Conservation (phyloP, 1,140 invertebrate species). For the Camponotus vicinus region DNA sequence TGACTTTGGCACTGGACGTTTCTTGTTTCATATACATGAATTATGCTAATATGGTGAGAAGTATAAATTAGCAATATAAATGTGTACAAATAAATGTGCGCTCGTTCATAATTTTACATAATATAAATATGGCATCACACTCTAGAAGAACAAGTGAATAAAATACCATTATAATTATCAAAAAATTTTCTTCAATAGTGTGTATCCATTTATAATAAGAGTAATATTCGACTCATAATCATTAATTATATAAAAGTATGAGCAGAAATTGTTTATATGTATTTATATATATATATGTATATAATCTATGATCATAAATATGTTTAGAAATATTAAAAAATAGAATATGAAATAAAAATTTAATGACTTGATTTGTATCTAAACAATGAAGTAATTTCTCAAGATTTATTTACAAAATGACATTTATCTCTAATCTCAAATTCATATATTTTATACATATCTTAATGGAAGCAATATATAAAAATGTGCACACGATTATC, state of each 20-base stretch:
- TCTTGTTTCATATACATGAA: conserved; percentile 46
- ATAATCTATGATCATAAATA: background rate
- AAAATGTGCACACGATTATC: conserved; percentile 34
- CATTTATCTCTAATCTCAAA: conserved; percentile 34
- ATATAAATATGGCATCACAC: conserved; percentile 47
- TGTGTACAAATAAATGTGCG: conserved; percentile 54
- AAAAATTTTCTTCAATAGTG: conserved; percentile 8
- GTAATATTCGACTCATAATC: conserved; percentile 8
- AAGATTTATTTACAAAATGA: conserved; percentile 33
- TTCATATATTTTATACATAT: conserved; percentile 34
- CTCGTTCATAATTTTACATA: conserved; percentile 46
- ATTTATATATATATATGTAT: background rate
- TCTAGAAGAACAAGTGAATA: conserved; percentile 53
- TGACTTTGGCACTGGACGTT: conserved; percentile 80
- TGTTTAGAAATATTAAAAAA: conserved; percentile 15
- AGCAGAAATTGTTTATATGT: conserved; percentile 25
- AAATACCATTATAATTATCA: conserved; percentile 42
- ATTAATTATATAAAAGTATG: conserved; percentile 14
- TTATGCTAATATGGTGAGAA: conserved; percentile 58
- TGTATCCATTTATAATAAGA: conserved; percentile 31
- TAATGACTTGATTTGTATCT: background rate
- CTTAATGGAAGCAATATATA: conserved; percentile 33
- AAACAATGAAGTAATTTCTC: conserved; percentile 33
- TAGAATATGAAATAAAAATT: conserved; percentile 22
- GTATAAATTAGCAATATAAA: conserved; percentile 59